Evolutionary conservation across 92 coral and sea anemone species (phyloP).

Genomic region (Micromussa lordhowensis): DNA sequence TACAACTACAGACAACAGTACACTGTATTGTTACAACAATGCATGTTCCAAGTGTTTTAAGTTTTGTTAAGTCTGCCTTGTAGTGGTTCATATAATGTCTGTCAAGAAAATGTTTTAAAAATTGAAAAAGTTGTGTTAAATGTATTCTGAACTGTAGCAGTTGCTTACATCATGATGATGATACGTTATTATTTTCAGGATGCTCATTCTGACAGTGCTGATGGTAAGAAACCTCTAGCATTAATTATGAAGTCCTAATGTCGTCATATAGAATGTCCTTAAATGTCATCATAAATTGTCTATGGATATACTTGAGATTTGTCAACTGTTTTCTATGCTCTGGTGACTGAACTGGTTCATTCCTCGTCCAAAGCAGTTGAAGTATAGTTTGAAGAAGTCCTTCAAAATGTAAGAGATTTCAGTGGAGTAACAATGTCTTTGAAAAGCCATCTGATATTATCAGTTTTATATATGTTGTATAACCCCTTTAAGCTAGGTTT

Average conservation of each 20-base stretch:
- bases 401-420: too few species aligned
- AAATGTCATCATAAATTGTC: too few species aligned
- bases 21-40: too few species aligned
- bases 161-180: neutral
- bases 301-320: neutral
- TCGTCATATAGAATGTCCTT: too few species aligned
- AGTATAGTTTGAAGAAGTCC: too few species aligned
- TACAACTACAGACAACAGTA: too few species aligned
- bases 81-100: neutral
- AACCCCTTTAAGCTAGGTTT: too few species aligned
- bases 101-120: neutral
- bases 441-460: too few species aligned
- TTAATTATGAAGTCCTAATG: neutral
- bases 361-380: neutral
- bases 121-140: neutral
- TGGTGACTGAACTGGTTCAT: neutral
- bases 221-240: neutral
- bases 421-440: too few species aligned
- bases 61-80: too few species aligned
- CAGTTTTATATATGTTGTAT: too few species aligned
- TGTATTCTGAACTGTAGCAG: neutral
- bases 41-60: too few species aligned
- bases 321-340: neutral
- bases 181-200: slow-evolving; percentile 19
- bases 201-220: slow-evolving; percentile 1